A percentile compares a stretch with the other conserved stretches of the same genome.
Conservation (phyloP, 2,797 vertebrate genomes). For the Mastacembelus armatus region DNA sequence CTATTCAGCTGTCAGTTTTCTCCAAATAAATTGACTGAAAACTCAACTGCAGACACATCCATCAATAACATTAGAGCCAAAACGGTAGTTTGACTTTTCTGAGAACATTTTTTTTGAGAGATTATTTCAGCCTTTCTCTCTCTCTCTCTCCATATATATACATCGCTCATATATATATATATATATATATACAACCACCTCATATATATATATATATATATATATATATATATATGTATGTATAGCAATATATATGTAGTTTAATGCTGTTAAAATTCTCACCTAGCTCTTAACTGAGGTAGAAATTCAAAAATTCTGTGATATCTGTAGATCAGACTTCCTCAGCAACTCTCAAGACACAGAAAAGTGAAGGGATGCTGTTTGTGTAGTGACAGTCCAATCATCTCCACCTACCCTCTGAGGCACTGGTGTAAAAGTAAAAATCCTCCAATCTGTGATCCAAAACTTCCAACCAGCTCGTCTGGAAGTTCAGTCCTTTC, state of each 20-base stretch:
- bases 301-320: slow-evolving; percentile 33
- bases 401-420: slow-evolving; percentile 58
- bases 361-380: slow-evolving; percentile 40
- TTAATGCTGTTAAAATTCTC: slow-evolving; percentile 22
- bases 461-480: slow-evolving; percentile 13
- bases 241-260: too few species aligned
- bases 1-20: background rate
- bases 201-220: too few species aligned
- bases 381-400: slow-evolving; percentile 33
- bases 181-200: too few species aligned
- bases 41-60: background rate
- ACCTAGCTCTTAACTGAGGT: slow-evolving; percentile 42
- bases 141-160: too few species aligned
- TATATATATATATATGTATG: too few species aligned
- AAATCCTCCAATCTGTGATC: slow-evolving; percentile 40
- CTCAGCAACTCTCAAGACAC: slow-evolving; percentile 24
- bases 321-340: slow-evolving; percentile 26
- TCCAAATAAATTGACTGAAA: background rate
- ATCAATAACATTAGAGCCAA: background rate
- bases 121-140: background rate
- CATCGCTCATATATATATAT: too few species aligned
- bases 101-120: background rate
- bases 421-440: slow-evolving; percentile 18
- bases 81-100: background rate
- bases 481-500: slow-evolving; percentile 39